Conservation (phyloP, 1,140 invertebrate genomes). For the Lerema accius region DNA sequence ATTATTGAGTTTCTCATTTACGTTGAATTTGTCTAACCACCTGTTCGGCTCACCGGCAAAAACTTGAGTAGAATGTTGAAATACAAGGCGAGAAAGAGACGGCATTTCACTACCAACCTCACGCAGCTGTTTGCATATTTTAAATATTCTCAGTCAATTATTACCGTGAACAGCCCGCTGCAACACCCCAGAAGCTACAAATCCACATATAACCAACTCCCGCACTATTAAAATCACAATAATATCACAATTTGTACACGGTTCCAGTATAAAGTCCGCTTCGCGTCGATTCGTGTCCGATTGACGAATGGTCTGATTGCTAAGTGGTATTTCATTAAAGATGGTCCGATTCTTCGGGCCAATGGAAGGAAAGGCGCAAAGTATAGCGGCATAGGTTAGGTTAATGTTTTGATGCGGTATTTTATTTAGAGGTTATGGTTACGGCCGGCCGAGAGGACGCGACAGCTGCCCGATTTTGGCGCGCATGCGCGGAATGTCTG, state of each 20-base stretch:
- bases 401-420: slow-evolving; percentile 36
- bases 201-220: neutral
- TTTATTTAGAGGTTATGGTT: slow-evolving; percentile 41
- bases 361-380: slow-evolving; percentile 30
- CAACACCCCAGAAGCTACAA: neutral
- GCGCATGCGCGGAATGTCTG: slow-evolving; percentile 35
- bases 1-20: too few species aligned
- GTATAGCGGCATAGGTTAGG: slow-evolving; percentile 22
- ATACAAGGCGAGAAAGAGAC: slow-evolving; percentile 27
- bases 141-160: slow-evolving; percentile 5
- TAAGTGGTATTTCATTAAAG: slow-evolving; percentile 27
- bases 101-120: slow-evolving; percentile 16
- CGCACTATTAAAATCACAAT: slow-evolving; percentile 5
- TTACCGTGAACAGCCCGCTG: neutral
- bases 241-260: slow-evolving; percentile 9
- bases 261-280: slow-evolving; percentile 4
- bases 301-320: slow-evolving; percentile 19
- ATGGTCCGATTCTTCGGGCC: slow-evolving; percentile 34
- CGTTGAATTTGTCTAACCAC: neutral
- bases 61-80: neutral
- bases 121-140: slow-evolving; percentile 1
- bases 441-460: neutral
- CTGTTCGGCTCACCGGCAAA: neutral
- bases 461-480: slow-evolving; percentile 21
- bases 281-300: slow-evolving; percentile 26